Evolutionary conservation across 1,140 invertebrate genomes (phyloP).

Genomic region (Epicauta chinensis): DNA sequence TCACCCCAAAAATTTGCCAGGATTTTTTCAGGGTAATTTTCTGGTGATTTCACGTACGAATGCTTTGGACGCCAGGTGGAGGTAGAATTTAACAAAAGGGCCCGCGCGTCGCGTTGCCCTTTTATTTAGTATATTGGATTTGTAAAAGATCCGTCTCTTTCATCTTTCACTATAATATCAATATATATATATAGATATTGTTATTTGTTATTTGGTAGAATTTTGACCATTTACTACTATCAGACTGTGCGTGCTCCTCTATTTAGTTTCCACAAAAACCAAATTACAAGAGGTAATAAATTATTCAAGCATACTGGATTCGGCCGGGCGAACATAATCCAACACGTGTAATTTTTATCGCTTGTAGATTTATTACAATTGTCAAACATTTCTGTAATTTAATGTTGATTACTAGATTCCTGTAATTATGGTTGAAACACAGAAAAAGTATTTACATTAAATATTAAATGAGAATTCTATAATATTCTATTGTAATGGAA

Average conservation of each 20-base stretch:
- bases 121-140: slow-evolving; percentile 24
- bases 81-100: slow-evolving; percentile 6
- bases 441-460: too few relatives aligned
- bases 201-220: slow-evolving; percentile 14
- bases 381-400: too few relatives aligned
- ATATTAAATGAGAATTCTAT: too few relatives aligned
- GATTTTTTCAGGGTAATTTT: slow-evolving; percentile 22
- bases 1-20: slow-evolving; percentile 21
- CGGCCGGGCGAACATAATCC: slow-evolving; percentile 9
- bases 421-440: too few relatives aligned
- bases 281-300: slow-evolving; percentile 20
- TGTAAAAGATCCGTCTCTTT: slow-evolving; percentile 13
- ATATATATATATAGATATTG: not conserved
- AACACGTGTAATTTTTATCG: slow-evolving; percentile 18
- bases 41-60: slow-evolving; percentile 24
- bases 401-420: too few relatives aligned
- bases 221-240: slow-evolving; percentile 13
- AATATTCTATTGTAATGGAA: too few relatives aligned
- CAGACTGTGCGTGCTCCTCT: slow-evolving; percentile 11
- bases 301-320: slow-evolving; percentile 11
- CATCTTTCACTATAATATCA: too few relatives aligned
- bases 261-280: slow-evolving; percentile 27
- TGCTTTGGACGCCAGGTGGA: slow-evolving; percentile 21
- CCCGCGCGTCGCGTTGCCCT: slow-evolving; percentile 21
- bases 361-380: slow-evolving; percentile 5